These are phyloP conservation scores for Heterotilapia buettikoferi DNA, from an alignment of 2,113 vertebrate species.

Conservation along the genomic window DNA sequence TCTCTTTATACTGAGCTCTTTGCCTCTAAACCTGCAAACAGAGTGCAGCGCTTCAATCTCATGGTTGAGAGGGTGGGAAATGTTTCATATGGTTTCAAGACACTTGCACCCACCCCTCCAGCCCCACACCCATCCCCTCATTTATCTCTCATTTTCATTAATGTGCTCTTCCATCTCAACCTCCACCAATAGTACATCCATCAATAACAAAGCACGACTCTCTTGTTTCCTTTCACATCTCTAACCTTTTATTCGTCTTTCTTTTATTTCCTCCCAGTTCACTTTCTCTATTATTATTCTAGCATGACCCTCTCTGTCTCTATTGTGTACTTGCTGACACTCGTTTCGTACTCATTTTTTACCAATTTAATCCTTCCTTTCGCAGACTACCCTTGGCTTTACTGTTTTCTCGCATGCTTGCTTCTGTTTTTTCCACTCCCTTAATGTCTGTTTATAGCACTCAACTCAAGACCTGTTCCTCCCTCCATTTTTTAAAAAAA, in stretches of 20 bases:
- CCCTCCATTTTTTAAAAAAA: background rate
- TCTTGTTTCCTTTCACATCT: background rate
- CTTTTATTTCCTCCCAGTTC: background rate
- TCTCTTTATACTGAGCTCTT: background rate
- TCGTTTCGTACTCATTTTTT: background rate
- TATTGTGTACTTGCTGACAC: background rate
- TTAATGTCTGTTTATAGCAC: background rate
- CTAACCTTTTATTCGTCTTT: background rate
- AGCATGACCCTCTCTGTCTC: background rate
- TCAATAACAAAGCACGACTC: background rate
- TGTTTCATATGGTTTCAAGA: background rate
- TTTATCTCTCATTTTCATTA: slow-evolving; percentile 35
- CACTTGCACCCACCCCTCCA: background rate
- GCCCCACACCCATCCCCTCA: background rate
- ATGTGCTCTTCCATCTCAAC: slow-evolving; percentile 11
- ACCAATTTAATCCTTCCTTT: background rate
- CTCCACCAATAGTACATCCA: background rate
- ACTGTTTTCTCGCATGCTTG: background rate
- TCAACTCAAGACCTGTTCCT: background rate
- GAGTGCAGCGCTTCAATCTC: slow-evolving; percentile 4
- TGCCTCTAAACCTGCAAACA: background rate
- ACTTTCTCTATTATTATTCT: background rate
- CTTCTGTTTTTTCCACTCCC: background rate
- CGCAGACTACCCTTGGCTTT: background rate
- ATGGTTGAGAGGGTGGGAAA: slow-evolving; percentile 20